Base-by-base conservation (phyloP, 2,797 vertebrate genomes). In the Crenuchus spilurus region DNA sequence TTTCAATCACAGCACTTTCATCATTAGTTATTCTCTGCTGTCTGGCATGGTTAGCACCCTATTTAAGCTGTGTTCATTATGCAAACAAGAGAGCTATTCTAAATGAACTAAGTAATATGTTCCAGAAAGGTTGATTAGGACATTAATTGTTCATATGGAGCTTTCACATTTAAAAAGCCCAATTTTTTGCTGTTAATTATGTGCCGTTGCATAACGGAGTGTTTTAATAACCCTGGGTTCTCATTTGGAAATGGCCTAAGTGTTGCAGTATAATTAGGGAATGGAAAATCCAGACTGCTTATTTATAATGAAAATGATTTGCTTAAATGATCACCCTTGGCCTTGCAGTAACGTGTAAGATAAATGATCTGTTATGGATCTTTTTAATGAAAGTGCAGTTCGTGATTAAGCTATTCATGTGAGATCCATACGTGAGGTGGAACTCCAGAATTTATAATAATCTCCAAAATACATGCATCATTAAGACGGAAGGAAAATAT, bases 121-220 rank as follows among this genome's bases (percentile, higher is more conserved):
- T 87, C 82, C 83, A 74, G 70, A 84, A 81, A 87, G 85, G 84
- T 78, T 91, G 87, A 90, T 88, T 90, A 82, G 84, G 72, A 85
- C 87, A 88, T 89, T 87, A 88, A 89, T 90, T 90, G 87, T 80
- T 83, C 84, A 74, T 82, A 76, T 81, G 80, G 37, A 71, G 76
- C 83, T 77, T 83, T 85, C 68, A 85, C 84, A 89, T 88, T 84
- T 87, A 80, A 84, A 84, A 76, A 74, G 80, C 71, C 74, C 52
- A 79, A 82, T 90, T 82, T 87, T 65, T 74, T 66, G 78, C 77
- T 79, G 77, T 83, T 89, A 88, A 91, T 90, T 88, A 87, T 80
- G 75, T 83, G 70, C 74, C 70, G 73, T 76, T 82, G 65, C 69
- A 78, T 85, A 89, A 86, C 85, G 84, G 84, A 84, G 83, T 74